Evolutionary conservation across 2,888 invertebrate species (phyloP).

Genomic region (Fragum fragum): DNA sequence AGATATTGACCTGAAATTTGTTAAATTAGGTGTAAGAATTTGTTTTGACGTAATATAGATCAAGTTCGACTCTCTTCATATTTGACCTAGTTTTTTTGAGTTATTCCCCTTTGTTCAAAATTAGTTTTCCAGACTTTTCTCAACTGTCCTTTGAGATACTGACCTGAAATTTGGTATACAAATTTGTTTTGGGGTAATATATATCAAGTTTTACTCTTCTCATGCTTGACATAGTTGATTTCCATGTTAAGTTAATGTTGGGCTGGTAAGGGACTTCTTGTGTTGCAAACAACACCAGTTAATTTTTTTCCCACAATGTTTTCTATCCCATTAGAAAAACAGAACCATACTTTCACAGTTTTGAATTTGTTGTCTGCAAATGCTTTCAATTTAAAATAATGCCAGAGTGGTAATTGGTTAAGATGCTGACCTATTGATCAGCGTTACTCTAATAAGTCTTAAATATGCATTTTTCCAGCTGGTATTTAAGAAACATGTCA

Average conservation of each 20-base stretch:
- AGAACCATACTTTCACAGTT: conserved; percentile 2
- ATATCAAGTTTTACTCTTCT: background rate
- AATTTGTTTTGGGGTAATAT: background rate
- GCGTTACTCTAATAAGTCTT: background rate
- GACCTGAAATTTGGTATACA: conserved; percentile 3
- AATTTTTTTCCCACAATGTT: background rate
- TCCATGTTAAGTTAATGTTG: too few species aligned
- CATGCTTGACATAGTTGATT: background rate
- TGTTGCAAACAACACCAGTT: background rate
- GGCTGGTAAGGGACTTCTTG: conserved; percentile 3
- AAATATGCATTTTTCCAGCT: background rate
- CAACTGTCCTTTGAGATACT: background rate
- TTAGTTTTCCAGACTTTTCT: background rate
- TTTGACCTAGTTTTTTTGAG: too few species aligned
- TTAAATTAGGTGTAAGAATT: too few species aligned
- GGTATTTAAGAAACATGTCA: background rate
- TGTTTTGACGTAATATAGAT: too few species aligned
- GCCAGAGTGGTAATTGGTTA: background rate
- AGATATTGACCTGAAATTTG: too few species aligned
- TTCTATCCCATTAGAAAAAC: background rate
- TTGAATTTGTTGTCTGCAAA: background rate
- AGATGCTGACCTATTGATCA: background rate
- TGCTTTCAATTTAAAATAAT: conserved; percentile 3
- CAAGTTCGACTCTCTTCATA: too few species aligned
- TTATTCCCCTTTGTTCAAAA: background rate